These are phyloP conservation scores for Sorex araneus DNA, from an alignment of 2,113 vertebrate species.

Conservation along the genomic window DNA sequence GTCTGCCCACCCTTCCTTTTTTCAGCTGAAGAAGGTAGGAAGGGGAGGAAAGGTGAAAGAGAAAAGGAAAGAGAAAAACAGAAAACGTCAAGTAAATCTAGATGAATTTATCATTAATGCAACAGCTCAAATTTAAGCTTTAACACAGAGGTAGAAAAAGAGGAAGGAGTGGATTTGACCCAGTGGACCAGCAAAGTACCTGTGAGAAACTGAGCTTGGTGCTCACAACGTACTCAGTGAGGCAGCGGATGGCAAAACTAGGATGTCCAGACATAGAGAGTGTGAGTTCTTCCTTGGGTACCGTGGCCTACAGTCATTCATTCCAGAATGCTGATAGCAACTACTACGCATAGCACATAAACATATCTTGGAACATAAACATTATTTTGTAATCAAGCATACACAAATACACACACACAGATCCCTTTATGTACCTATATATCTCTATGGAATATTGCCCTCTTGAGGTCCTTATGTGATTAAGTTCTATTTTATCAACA, in stretches of 20 bases:
- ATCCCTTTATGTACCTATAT: neutral
- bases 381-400: neutral
- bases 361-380: neutral
- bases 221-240: neutral
- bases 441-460: neutral
- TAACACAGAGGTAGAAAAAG: slow-evolving; percentile 52
- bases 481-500: neutral
- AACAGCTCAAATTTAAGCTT: slow-evolving; percentile 59
- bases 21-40: slow-evolving; percentile 87
- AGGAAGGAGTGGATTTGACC: neutral
- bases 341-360: neutral
- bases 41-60: slow-evolving; percentile 70
- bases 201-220: neutral
- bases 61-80: slow-evolving; percentile 77
- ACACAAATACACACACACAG: neutral
- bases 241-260: neutral
- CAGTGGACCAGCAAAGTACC: neutral
- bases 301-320: neutral
- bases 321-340: slow-evolving; percentile 20
- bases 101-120: slow-evolving; percentile 41
- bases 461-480: neutral
- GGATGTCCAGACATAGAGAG: neutral
- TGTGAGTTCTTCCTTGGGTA: slow-evolving; percentile 7
- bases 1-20: slow-evolving; percentile 90
- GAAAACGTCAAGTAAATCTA: slow-evolving; percentile 74